phyloP scores from a whole-genome alignment of 2,888 invertebrate species.

The Plebejus argus region DNA sequence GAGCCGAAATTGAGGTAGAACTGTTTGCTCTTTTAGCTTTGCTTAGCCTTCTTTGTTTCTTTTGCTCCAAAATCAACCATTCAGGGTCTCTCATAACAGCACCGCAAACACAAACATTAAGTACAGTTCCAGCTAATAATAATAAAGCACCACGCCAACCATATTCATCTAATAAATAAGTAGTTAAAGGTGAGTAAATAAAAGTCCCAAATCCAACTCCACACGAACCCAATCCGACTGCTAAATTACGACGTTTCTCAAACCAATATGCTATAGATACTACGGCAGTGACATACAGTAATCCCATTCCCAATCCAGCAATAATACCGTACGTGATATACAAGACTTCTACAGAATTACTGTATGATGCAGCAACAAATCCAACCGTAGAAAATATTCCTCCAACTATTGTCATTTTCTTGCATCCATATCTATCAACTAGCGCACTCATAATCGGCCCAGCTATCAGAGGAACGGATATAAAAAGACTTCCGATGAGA shows the following conservation, averaged over 20 bases:
- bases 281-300: constrained; percentile 93
- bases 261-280: constrained; percentile 97
- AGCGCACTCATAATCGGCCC: constrained; percentile 92
- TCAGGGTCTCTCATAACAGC: constrained; percentile 93
- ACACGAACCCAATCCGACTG: constrained; percentile 93
- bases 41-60: constrained; percentile 75
- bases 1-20: constrained; percentile 75
- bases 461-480: constrained; percentile 92
- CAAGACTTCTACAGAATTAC: constrained; percentile 87
- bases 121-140: constrained; percentile 89
- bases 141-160: constrained; percentile 91
- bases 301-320: constrained; percentile 91
- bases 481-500: constrained; percentile 93
- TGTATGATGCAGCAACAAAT: constrained; percentile 87
- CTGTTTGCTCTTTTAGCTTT: constrained; percentile 79
- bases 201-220: constrained; percentile 95
- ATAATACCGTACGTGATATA: constrained; percentile 92
- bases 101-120: constrained; percentile 93
- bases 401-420: constrained; percentile 87
- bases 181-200: constrained; percentile 91
- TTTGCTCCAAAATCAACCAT: constrained; percentile 86
- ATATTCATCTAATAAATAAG: constrained; percentile 86
- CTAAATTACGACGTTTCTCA: constrained; percentile 91
- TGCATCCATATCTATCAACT: constrained; percentile 92
- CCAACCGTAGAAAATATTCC: constrained; percentile 87